Conservation (phyloP, 2,888 invertebrate genomes). For the Rhagophthalmus giganteus region DNA sequence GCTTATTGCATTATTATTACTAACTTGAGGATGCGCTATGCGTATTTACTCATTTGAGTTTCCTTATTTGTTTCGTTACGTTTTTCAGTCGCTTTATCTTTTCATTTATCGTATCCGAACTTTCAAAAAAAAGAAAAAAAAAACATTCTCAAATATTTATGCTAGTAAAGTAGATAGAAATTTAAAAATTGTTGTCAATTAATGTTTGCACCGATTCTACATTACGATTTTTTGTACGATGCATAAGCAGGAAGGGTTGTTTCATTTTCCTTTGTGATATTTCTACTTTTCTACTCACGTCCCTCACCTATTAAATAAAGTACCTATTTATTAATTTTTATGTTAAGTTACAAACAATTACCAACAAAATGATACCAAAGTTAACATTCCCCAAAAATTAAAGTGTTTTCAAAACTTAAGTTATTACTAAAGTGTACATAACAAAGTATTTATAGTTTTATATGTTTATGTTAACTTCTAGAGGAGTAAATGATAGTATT, state of each 20-base stretch:
- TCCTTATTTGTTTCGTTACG: not conserved
- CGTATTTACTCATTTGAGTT: not conserved
- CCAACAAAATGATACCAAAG: conserved; percentile 67
- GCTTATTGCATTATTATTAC: conserved; percentile 4
- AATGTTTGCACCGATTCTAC: conserved; percentile 25
- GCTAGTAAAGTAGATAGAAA: conserved; percentile 19
- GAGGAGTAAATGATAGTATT: conserved; percentile 19
- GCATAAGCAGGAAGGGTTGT: not conserved
- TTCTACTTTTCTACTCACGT: conserved; percentile 11
- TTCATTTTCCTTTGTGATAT: conserved; percentile 17
- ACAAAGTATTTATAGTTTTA: conserved; percentile 52
- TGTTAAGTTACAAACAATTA: conserved; percentile 42
- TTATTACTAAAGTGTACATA: conserved; percentile 51
- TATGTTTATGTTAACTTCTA: conserved; percentile 24
- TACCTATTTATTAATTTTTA: conserved; percentile 30
- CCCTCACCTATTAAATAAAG: conserved; percentile 9
- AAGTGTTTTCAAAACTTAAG: conserved; percentile 49
- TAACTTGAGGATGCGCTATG: conserved; percentile 4
- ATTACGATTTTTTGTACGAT: conserved; percentile 1
- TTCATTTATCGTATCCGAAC: no score
- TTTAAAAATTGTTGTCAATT: conserved; percentile 28
- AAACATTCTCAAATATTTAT: not conserved
- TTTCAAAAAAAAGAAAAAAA: no score
- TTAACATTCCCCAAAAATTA: conserved; percentile 69
- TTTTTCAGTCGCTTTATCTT: not conserved